A percentile compares a stretch with the other conserved stretches of the same genome.
Conservation (phyloP, 2,797 vertebrate genomes). For the Prionace glauca region DNA sequence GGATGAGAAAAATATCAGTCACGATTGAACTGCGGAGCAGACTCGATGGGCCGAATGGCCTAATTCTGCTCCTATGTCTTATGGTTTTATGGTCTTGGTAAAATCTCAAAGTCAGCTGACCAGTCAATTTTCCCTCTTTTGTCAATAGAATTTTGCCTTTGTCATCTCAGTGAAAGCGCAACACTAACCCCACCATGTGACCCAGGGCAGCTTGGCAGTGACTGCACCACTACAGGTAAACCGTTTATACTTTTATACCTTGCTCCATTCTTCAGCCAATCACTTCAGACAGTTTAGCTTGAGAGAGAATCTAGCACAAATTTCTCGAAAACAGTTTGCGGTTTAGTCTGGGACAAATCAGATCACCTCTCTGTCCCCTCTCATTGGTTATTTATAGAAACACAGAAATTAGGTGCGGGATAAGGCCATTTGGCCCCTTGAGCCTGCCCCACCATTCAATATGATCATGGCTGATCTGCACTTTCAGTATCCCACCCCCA, state of each 20-base stretch:
- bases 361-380: too few species aligned
- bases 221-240: slow-evolving; percentile 21
- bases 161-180: not conserved
- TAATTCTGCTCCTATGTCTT: too few species aligned
- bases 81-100: too few species aligned
- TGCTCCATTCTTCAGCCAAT: not conserved
- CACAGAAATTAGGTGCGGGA: too few species aligned
- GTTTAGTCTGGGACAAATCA: too few species aligned
- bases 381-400: too few species aligned
- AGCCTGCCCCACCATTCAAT: too few species aligned
- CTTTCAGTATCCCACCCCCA: too few species aligned
- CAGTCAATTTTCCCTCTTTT: not conserved
- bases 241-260: not conserved
- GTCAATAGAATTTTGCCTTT: not conserved
- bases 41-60: not conserved
- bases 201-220: not conserved
- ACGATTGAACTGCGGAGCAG: too few species aligned
- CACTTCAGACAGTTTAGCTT: not conserved
- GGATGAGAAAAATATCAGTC: too few species aligned
- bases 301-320: not conserved
- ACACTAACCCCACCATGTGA: not conserved
- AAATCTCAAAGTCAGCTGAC: not conserved
- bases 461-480: too few species aligned
- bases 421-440: too few species aligned
- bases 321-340: not conserved